Conservation (phyloP, 2,797 vertebrate species). For the Chiloscyllium punctatum region DNA sequence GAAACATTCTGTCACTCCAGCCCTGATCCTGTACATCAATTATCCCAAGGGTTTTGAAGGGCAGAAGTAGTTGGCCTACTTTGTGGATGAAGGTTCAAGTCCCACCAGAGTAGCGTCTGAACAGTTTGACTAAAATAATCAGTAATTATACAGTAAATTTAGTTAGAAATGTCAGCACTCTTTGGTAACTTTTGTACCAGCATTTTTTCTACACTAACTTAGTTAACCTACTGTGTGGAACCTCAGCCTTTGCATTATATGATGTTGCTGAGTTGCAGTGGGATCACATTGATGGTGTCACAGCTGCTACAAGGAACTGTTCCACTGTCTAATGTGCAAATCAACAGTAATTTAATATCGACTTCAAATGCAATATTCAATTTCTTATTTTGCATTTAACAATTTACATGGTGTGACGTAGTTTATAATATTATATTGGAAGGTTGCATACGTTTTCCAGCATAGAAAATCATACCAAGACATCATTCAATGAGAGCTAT, state of each 20-base stretch:
- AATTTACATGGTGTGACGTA: neutral
- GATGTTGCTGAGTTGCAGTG: neutral
- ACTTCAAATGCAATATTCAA: neutral
- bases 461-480: slow-evolving; percentile 23
- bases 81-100: no score
- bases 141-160: neutral
- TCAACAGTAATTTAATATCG: neutral
- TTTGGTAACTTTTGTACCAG: neutral
- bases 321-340: neutral
- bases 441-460: neutral
- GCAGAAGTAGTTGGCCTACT: no score
- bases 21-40: neutral
- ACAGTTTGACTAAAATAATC: no score
- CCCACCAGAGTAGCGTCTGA: no score
- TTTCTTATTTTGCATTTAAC: neutral
- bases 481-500: neutral
- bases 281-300: neutral
- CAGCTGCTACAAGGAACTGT: neutral
- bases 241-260: no score
- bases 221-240: neutral
- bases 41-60: neutral
- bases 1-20: neutral
- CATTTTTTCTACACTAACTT: neutral
- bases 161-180: neutral
- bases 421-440: neutral